These are phyloP conservation scores for Siniperca undulata DNA, from an alignment of 2,797 vertebrate species.

Conservation along the genomic window DNA sequence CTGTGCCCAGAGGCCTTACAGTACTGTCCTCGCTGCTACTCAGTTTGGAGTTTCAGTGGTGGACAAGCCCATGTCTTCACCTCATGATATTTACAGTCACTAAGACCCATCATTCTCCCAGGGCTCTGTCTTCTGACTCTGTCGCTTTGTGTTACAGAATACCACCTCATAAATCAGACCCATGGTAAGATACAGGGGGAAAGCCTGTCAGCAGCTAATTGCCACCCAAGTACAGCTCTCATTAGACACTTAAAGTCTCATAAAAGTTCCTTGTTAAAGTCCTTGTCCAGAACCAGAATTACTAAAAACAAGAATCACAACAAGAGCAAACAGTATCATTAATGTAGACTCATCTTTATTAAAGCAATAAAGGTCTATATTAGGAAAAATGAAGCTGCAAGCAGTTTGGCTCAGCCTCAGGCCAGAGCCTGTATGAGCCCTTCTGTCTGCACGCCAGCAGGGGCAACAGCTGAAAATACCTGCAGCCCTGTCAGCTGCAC, in stretches of 20 bases:
- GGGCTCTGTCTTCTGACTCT: constrained; percentile 31
- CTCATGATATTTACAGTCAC: constrained; percentile 61
- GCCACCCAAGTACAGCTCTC: constrained; percentile 29
- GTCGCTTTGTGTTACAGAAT: constrained; percentile 57
- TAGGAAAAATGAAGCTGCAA: constrained; percentile 69
- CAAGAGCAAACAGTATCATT: constrained; percentile 13
- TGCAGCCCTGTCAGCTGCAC: constrained; percentile 79
- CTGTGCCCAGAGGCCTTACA: constrained; percentile 18
- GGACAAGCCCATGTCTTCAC: constrained; percentile 64
- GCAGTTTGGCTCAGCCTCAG: constrained; percentile 58
- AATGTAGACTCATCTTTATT: constrained; percentile 32
- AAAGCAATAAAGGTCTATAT: constrained; percentile 69
- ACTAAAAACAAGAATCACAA: background rate
- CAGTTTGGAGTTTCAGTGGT: constrained; percentile 53
- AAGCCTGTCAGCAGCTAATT: constrained; percentile 69
- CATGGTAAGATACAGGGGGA: constrained; percentile 35
- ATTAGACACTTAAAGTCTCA: constrained; percentile 7
- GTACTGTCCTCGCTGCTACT: constrained; percentile 23
- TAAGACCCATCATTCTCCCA: constrained; percentile 52
- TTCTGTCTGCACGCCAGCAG: constrained; percentile 82
- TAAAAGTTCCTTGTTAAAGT: constrained; percentile 9
- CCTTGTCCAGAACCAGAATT: background rate
- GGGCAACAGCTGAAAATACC: constrained; percentile 88
- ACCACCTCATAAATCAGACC: constrained; percentile 70
- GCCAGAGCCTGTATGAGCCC: constrained; percentile 71